Percentiles rank a stretch among this genome's conserved stretches.
phyloP scores from a whole-genome alignment of 2,888 invertebrate genomes.

The Oscheius sp. region DNA sequence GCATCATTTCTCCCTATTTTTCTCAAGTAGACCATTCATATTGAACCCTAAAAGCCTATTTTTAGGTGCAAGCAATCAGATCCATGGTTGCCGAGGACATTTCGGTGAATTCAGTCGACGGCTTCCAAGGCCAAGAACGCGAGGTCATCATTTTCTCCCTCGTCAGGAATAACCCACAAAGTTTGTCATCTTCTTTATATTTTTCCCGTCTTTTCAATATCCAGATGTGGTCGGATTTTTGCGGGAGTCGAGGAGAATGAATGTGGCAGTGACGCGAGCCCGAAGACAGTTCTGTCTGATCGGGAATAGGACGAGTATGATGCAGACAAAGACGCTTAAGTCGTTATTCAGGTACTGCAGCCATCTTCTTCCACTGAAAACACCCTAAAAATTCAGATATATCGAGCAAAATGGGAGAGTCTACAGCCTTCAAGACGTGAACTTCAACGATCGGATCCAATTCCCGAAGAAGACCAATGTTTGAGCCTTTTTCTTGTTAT shows the following conservation, averaged over 20 bases:
- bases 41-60: neutral
- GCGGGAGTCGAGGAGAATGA: constrained; percentile 46
- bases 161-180: constrained; percentile 52
- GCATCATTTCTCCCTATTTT: constrained; percentile 53
- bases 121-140: constrained; percentile 58
- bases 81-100: neutral
- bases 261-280: constrained; percentile 55
- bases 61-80: constrained; percentile 15
- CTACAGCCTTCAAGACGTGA: neutral
- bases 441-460: neutral
- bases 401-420: constrained; percentile 17
- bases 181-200: constrained; percentile 27
- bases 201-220: neutral
- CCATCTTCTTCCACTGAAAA: neutral
- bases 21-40: constrained; percentile 38
- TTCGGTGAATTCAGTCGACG: constrained; percentile 44
- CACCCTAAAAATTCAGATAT: constrained; percentile 15
- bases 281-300: constrained; percentile 50
- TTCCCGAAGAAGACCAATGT: no score
- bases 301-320: constrained; percentile 43
- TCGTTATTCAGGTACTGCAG: constrained; percentile 14
- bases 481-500: no score
- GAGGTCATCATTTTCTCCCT: constrained; percentile 57
- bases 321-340: neutral
- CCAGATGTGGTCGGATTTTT: constrained; percentile 47